These are phyloP conservation scores for Plutomurus gul DNA, from an alignment of 1,140 invertebrate genomes.

Conservation along the genomic window DNA sequence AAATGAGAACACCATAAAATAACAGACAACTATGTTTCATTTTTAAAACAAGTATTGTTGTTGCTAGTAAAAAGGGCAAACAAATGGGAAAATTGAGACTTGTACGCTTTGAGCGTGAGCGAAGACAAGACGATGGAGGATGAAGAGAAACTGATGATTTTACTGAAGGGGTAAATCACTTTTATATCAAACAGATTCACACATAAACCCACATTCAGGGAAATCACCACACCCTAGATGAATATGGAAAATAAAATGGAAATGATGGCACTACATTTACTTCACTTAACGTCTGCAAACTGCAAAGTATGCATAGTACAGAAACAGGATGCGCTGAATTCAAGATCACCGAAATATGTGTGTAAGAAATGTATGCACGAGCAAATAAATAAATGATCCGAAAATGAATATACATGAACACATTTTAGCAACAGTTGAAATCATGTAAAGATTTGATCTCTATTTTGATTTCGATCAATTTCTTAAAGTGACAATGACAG, in stretches of 20 bases:
- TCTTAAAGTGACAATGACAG: slow-evolving; percentile 7
- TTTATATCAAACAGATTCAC: not conserved
- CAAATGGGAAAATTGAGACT: not conserved
- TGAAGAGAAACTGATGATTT: not conserved
- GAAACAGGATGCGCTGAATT: too few species aligned
- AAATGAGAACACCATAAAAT: not conserved
- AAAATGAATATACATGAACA: too few species aligned
- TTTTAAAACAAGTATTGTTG: not conserved
- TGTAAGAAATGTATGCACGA: too few species aligned
- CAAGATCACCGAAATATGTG: too few species aligned
- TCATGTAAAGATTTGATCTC: not conserved
- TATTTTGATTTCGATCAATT: not conserved
- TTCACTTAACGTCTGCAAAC: not conserved
- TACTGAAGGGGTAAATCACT: not conserved
- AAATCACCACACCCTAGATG: not conserved
- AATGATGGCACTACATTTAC: not conserved
- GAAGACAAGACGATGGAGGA: not conserved
- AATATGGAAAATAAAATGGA: not conserved
- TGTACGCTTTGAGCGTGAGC: not conserved
- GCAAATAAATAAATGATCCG: too few species aligned
- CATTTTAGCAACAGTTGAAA: too few species aligned
- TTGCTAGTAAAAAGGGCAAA: not conserved
- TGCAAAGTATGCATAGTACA: too few species aligned
- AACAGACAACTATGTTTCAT: slow-evolving; percentile 26
- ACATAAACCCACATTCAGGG: not conserved